A percentile compares a stretch with the other conserved stretches of the same genome.
These are phyloP conservation scores for Uloborus diversus DNA, from an alignment of 1,140 invertebrate species.

Conservation along the genomic window DNA sequence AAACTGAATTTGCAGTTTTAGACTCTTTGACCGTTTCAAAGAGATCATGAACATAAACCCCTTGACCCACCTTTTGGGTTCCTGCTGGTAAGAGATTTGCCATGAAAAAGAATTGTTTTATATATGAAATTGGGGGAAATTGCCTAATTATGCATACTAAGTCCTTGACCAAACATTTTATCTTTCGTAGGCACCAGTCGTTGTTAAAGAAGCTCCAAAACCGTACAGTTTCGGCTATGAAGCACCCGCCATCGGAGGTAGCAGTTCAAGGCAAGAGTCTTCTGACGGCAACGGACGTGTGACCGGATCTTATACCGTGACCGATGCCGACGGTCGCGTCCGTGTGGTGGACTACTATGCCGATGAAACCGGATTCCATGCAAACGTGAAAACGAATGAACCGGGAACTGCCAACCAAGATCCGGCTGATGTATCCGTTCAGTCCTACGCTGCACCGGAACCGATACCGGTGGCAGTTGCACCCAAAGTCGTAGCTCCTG, in stretches of 20 bases:
- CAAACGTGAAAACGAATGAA: slow-evolving; percentile 53
- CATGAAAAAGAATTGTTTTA: too few species aligned
- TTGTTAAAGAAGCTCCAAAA: slow-evolving; percentile 21
- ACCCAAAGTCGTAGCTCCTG: neutral
- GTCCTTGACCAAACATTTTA: too few species aligned
- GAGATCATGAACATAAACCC: too few species aligned
- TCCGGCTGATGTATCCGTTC: slow-evolving; percentile 43
- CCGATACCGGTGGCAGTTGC: neutral
- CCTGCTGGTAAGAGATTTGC: too few species aligned
- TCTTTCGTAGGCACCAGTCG: slow-evolving; percentile 3
- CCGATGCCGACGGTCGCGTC: slow-evolving; percentile 58
- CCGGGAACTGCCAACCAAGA: slow-evolving; percentile 62
- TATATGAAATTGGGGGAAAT: too few species aligned
- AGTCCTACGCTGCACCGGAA: slow-evolving; percentile 13
- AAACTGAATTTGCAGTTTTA: too few species aligned
- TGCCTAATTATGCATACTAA: too few species aligned
- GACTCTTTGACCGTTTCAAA: too few species aligned
- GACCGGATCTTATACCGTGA: slow-evolving; percentile 58
- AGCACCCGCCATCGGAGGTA: slow-evolving; percentile 58
- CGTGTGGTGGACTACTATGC: slow-evolving; percentile 63
- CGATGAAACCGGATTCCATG: slow-evolving; percentile 63
- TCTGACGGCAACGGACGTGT: slow-evolving; percentile 56
- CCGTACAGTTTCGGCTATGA: slow-evolving; percentile 60
- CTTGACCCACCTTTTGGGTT: too few species aligned
- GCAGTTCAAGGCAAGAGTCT: slow-evolving; percentile 26